Evolutionary conservation across 2,888 invertebrate species (phyloP).

Genomic region (Drosophila rubida): DNA sequence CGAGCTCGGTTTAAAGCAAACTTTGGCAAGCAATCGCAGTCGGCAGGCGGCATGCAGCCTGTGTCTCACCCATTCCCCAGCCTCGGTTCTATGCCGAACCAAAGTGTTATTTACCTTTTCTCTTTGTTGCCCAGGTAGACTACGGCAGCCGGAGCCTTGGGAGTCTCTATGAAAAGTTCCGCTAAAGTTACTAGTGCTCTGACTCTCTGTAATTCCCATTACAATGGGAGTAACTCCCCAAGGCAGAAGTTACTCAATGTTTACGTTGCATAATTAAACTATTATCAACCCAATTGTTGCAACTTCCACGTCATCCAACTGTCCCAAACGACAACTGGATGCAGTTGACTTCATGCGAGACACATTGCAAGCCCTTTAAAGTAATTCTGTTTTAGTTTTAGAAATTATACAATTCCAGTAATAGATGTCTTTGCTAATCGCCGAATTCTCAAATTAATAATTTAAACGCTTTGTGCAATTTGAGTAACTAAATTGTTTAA

Average conservation of each 20-base stretch:
- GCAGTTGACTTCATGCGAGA: neutral
- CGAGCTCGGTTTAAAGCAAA: constrained; percentile 52
- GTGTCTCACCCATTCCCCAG: constrained; percentile 36
- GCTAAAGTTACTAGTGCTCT: constrained; percentile 20
- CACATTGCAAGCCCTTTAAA: neutral
- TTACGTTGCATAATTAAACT: constrained; percentile 73
- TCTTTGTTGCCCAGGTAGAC: constrained; percentile 49
- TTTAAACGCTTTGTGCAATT: neutral
- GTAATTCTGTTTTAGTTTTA: neutral
- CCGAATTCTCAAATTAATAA: neutral
- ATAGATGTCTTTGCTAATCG: too few relatives aligned
- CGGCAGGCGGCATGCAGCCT: constrained; percentile 27
- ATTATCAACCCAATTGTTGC: constrained; percentile 62
- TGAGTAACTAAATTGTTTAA: too few relatives aligned
- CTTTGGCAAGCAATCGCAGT: constrained; percentile 36
- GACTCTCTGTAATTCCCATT: constrained; percentile 1
- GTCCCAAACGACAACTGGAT: too few relatives aligned
- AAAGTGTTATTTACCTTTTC: constrained; percentile 73
- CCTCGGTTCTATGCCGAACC: constrained; percentile 33
- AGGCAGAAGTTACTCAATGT: constrained; percentile 43
- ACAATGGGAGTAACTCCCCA: constrained; percentile 12
- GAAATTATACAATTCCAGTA: too few relatives aligned
- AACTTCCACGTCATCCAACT: constrained; percentile 9
- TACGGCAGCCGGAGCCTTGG: constrained; percentile 9
- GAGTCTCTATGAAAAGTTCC: constrained; percentile 48